phyloP scores from a whole-genome alignment of 2,113 vertebrate genomes.

The Ciconia maguari region DNA sequence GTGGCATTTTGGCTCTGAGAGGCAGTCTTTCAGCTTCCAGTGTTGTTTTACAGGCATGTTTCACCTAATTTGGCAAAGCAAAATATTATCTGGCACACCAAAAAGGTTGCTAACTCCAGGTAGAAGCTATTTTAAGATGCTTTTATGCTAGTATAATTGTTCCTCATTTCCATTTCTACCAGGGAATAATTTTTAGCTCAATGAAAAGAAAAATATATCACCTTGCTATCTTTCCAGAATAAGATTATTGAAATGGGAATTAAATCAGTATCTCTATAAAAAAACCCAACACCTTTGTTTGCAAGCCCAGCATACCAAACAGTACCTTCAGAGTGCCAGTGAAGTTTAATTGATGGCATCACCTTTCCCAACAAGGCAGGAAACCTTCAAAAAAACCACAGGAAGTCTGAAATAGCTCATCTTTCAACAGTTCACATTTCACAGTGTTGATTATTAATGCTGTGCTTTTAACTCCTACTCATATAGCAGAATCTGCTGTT shows the following conservation, averaged over 20 bases:
- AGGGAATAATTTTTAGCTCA: background rate
- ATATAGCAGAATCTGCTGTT: background rate
- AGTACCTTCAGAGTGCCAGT: background rate
- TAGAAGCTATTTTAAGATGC: background rate
- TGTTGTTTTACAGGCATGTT: accelerated
- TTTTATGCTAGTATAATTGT: background rate
- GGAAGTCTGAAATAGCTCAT: background rate
- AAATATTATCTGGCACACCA: background rate
- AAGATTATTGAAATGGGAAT: background rate
- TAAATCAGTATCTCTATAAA: background rate
- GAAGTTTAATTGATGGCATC: background rate
- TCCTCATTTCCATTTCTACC: background rate
- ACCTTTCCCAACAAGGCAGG: background rate
- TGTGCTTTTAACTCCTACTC: background rate
- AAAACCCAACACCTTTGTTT: background rate
- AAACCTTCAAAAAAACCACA: background rate
- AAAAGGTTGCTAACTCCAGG: background rate
- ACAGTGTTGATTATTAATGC: background rate
- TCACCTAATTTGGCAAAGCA: background rate
- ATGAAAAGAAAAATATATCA: background rate
- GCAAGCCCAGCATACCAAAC: background rate
- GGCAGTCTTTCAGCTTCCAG: background rate
- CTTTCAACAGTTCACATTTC: background rate
- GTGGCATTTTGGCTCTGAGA: background rate
- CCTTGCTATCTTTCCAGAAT: background rate